Conservation (phyloP, 2,797 vertebrate species). For the Otus scops region DNA sequence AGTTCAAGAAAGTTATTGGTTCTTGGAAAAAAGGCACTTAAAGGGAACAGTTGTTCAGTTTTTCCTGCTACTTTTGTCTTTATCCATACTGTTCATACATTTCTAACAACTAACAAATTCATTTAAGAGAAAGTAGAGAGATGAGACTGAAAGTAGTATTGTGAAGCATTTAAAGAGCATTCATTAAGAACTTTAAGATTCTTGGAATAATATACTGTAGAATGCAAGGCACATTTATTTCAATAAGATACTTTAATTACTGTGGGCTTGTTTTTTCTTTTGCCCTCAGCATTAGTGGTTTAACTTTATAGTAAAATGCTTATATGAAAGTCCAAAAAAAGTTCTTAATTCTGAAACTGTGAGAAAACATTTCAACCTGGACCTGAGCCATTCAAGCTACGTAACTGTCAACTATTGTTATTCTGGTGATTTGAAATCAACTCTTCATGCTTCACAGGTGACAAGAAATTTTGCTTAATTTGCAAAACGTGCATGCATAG, state of each 20-base stretch:
- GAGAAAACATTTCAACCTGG: not conserved
- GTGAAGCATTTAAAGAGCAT: not conserved
- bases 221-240: not conserved
- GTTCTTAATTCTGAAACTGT: not conserved
- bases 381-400: not conserved
- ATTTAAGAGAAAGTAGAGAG: not conserved
- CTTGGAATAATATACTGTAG: not conserved
- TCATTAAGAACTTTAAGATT: not conserved
- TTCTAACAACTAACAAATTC: not conserved
- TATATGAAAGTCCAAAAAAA: not conserved
- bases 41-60: not conserved
- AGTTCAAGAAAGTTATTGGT: not conserved
- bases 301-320: not conserved
- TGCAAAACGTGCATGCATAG: not conserved
- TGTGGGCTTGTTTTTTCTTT: not conserved
- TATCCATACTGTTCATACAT: not conserved
- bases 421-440: slow-evolving; percentile 5
- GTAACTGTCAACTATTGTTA: not conserved
- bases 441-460: slow-evolving; percentile 15
- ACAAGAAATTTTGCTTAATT: slow-evolving; percentile 1
- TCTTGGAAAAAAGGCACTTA: not conserved
- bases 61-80: not conserved
- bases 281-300: not conserved
- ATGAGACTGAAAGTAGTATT: not conserved
- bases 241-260: not conserved